Conservation (phyloP, 64 coral and sea anemone species). For the Anthopleura sola region DNA sequence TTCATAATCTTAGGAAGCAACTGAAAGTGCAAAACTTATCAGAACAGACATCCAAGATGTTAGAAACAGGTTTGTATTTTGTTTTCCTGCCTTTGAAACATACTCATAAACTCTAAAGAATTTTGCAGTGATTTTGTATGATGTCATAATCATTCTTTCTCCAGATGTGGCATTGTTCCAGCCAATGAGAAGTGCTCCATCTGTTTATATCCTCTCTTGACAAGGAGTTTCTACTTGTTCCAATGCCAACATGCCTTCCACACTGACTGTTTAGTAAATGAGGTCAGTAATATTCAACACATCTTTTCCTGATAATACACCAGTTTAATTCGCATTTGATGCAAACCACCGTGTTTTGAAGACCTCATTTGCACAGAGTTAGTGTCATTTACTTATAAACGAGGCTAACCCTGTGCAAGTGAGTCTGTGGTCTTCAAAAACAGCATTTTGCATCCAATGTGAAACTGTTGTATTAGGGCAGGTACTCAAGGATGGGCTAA, state of each 20-base stretch:
- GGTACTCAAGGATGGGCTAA: too few relatives aligned
- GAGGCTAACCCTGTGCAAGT: too few relatives aligned
- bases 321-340: too few relatives aligned
- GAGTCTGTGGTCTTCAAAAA: too few relatives aligned
- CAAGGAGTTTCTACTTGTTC: constrained; percentile 91
- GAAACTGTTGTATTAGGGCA: too few relatives aligned
- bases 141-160: background rate
- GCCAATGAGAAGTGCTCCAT: constrained; percentile 82
- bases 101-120: background rate
- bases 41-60: constrained; percentile 87
- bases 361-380: too few relatives aligned
- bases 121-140: too few relatives aligned
- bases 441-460: too few relatives aligned
- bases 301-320: too few relatives aligned
- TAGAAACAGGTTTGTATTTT: constrained; percentile 73
- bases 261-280: constrained; percentile 83
- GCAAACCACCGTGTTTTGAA: too few relatives aligned
- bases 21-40: constrained; percentile 87
- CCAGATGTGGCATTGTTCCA: constrained; percentile 75
- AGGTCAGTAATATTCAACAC: constrained; percentile 15
- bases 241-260: constrained; percentile 90
- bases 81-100: background rate
- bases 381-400: too few relatives aligned
- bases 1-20: constrained; percentile 60
- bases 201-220: constrained; percentile 87